Percentiles rank a stretch among this genome's conserved stretches.
phyloP scores from a whole-genome alignment of 2,888 invertebrate genomes.

The Camptogramma bilineatum region DNA sequence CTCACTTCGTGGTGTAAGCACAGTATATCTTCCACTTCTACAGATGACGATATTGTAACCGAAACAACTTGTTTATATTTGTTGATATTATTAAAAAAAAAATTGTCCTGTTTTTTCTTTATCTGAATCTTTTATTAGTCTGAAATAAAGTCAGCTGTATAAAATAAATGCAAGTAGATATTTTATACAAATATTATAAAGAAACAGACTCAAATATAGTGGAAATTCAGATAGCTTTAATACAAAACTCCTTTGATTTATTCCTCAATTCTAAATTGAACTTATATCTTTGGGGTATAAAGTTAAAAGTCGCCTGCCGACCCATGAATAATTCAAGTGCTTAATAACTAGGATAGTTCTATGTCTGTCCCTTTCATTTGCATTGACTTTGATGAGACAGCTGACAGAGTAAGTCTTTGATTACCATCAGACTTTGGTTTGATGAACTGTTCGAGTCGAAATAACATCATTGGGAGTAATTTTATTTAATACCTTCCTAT shows the following conservation, averaged over 20 bases:
- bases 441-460: constrained; percentile 3
- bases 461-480: not conserved
- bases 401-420: constrained; percentile 21
- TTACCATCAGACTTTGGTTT: constrained; percentile 9
- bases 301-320: constrained; percentile 59
- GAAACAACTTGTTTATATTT: too few species aligned
- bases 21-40: too few species aligned
- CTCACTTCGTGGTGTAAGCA: too few species aligned
- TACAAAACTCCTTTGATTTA: constrained; percentile 25
- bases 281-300: constrained; percentile 54
- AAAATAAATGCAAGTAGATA: too few species aligned
- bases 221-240: constrained; percentile 7
- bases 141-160: too few species aligned
- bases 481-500: not conserved
- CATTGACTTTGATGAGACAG: constrained; percentile 52
- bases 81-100: too few species aligned
- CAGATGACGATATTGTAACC: too few species aligned
- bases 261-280: constrained; percentile 46
- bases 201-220: not conserved
- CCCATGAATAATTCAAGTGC: constrained; percentile 81
- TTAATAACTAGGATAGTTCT: constrained; percentile 74
- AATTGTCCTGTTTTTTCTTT: too few species aligned
- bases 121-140: too few species aligned
- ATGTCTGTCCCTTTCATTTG: constrained; percentile 55
- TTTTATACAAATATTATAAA: not conserved